Evolutionary conservation across 2,113 vertebrate species (phyloP).

Genomic region (Lepus timidus): DNA sequence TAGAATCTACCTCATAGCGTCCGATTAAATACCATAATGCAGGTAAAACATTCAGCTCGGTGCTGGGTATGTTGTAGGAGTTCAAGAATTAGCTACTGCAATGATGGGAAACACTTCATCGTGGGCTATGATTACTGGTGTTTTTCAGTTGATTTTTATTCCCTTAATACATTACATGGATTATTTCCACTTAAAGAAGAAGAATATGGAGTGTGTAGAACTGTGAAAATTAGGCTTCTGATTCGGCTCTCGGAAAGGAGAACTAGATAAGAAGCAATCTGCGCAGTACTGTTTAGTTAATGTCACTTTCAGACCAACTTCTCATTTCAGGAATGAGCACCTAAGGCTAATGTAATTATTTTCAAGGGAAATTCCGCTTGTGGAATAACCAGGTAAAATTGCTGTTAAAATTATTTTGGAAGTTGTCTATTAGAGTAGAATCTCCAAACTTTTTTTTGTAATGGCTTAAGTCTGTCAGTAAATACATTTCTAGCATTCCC

Average conservation of each 20-base stretch:
- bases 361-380: constrained; percentile 63
- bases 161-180: background rate
- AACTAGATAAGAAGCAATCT: background rate
- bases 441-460: constrained; percentile 26
- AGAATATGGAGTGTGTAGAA: background rate
- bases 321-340: background rate
- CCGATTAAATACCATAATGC: constrained; percentile 26
- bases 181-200: constrained; percentile 59
- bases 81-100: constrained; percentile 34
- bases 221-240: constrained; percentile 21
- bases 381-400: constrained; percentile 7
- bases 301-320: constrained; percentile 53
- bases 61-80: background rate
- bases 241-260: constrained; percentile 3
- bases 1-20: constrained; percentile 31
- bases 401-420: constrained; percentile 50
- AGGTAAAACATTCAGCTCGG: constrained; percentile 18
- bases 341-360: constrained; percentile 53
- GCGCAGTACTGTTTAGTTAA: constrained; percentile 30
- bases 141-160: constrained; percentile 57
- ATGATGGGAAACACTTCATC: background rate
- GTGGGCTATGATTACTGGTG: constrained; percentile 31
- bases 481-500: background rate
- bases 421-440: constrained; percentile 21
- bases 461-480: constrained; percentile 4